These are phyloP conservation scores for Drosophila longiperda DNA, from an alignment of 2,888 invertebrate species.

Conservation along the genomic window DNA sequence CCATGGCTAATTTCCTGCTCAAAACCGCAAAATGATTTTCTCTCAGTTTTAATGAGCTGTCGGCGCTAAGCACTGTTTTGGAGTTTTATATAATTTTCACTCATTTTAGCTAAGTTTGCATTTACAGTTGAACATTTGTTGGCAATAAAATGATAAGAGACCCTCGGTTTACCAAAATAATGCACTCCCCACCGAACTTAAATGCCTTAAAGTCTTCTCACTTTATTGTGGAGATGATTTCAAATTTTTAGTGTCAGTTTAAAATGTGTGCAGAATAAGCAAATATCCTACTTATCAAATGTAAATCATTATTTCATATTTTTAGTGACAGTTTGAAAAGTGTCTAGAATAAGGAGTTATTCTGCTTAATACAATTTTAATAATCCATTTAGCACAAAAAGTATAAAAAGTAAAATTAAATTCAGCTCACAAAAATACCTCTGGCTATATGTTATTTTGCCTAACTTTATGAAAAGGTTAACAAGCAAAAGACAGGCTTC, in stretches of 20 bases:
- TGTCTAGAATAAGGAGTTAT: background rate
- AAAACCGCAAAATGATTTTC: conserved; percentile 41
- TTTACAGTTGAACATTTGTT: conserved; percentile 13
- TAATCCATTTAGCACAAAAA: background rate
- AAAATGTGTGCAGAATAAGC: background rate
- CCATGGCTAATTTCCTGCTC: conserved; percentile 48
- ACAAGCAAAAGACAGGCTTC: conserved; percentile 10
- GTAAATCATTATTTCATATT: background rate
- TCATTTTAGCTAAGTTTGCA: conserved; percentile 12
- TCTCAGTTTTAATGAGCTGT: conserved; percentile 48
- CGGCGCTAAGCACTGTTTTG: conserved; percentile 28
- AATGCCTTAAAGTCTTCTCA: background rate
- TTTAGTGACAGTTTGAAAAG: background rate
- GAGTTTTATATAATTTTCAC: conserved; percentile 28
- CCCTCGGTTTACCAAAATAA: background rate
- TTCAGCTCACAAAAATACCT: background rate
- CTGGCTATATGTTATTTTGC: background rate
- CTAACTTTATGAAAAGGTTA: conserved; percentile 11
- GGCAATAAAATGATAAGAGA: conserved; percentile 26
- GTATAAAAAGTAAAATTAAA: background rate
- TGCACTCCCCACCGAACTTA: background rate
- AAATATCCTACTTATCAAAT: background rate
- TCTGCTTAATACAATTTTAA: background rate
- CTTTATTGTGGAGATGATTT: background rate
- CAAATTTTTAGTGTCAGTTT: background rate